Conservation (phyloP, 2,888 invertebrate species). For the Colostygia pectinataria region DNA sequence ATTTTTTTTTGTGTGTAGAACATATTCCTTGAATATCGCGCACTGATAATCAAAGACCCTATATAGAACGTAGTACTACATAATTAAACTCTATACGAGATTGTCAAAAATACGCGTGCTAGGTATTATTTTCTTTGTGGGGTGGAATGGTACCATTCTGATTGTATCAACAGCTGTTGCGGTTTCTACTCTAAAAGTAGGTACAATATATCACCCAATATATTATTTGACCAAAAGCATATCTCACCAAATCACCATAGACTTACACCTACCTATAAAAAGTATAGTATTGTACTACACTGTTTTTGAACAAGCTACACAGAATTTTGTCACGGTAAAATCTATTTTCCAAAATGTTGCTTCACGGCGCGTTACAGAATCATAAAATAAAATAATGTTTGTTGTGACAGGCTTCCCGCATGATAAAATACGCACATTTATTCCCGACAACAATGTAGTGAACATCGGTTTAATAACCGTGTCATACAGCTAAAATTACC, state of each 20-base stretch:
- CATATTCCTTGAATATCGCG: too few relatives aligned
- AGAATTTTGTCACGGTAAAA: conserved; percentile 61
- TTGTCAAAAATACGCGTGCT: too few relatives aligned
- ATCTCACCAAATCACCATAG: not conserved
- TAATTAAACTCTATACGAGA: too few relatives aligned
- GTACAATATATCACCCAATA: too few relatives aligned
- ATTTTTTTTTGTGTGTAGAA: too few relatives aligned
- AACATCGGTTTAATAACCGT: conserved; percentile 74
- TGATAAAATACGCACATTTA: conserved; percentile 76
- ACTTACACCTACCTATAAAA: not conserved
- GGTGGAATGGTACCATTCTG: too few relatives aligned
- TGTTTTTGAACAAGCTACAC: conserved; percentile 44
- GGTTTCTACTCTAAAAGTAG: too few relatives aligned
- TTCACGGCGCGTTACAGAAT: conserved; percentile 74
- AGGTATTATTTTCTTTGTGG: too few relatives aligned
- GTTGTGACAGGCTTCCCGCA: conserved; percentile 78
- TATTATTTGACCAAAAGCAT: too few relatives aligned
- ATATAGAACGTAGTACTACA: too few relatives aligned
- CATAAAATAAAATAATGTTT: conserved; percentile 79
- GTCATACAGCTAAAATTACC: conserved; percentile 65
- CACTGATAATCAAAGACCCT: too few relatives aligned
- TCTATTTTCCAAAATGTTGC: conserved; percentile 65
- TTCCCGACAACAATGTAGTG: conserved; percentile 76
- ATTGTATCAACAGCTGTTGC: too few relatives aligned
- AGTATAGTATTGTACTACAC: conserved; percentile 39